phyloP scores from a whole-genome alignment of 2,797 vertebrate genomes.

The Ctenosaura bakeri region DNA sequence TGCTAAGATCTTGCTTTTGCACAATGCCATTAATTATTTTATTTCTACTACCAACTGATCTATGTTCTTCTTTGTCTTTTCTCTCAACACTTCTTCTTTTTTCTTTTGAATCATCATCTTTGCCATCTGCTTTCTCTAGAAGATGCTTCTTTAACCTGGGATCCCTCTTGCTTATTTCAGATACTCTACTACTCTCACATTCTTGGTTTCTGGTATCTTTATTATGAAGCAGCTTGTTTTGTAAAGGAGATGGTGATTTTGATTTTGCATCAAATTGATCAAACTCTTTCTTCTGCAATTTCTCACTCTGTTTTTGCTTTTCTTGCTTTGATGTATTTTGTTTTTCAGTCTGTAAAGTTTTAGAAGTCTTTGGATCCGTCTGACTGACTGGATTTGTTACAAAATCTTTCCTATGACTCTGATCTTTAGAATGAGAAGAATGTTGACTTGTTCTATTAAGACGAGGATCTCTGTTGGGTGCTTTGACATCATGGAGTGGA shows the following conservation, averaged over 20 bases:
- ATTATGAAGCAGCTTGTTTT: slow-evolving; percentile 80
- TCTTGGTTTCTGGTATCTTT: slow-evolving; percentile 84
- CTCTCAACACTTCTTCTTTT: slow-evolving; percentile 89
- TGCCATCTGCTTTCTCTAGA: slow-evolving; percentile 86
- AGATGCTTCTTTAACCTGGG: slow-evolving; percentile 90
- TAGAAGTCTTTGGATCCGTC: slow-evolving; percentile 81
- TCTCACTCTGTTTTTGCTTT: slow-evolving; percentile 83
- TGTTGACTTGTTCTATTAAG: slow-evolving; percentile 85
- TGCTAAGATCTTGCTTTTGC: slow-evolving; percentile 84
- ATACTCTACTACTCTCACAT: slow-evolving; percentile 79
- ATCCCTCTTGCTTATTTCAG: slow-evolving; percentile 89
- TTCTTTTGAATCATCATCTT: slow-evolving; percentile 90
- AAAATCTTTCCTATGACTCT: slow-evolving; percentile 84
- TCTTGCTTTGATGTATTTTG: slow-evolving; percentile 80
- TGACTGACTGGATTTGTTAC: slow-evolving; percentile 64
- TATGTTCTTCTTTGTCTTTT: slow-evolving; percentile 89
- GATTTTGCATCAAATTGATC: slow-evolving; percentile 82
- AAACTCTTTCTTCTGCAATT: slow-evolving; percentile 86
- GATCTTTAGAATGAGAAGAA: slow-evolving; percentile 87
- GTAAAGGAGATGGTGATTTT: slow-evolving; percentile 89
- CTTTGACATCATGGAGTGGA: slow-evolving; percentile 85
- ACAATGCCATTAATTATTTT: slow-evolving; percentile 90
- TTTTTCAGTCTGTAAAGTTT: slow-evolving; percentile 82
- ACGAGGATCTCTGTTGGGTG: slow-evolving; percentile 91
- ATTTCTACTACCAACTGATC: slow-evolving; percentile 81